phyloP scores from a whole-genome alignment of 2,113 vertebrate species.

The Cyanoramphus novaezelandiae region DNA sequence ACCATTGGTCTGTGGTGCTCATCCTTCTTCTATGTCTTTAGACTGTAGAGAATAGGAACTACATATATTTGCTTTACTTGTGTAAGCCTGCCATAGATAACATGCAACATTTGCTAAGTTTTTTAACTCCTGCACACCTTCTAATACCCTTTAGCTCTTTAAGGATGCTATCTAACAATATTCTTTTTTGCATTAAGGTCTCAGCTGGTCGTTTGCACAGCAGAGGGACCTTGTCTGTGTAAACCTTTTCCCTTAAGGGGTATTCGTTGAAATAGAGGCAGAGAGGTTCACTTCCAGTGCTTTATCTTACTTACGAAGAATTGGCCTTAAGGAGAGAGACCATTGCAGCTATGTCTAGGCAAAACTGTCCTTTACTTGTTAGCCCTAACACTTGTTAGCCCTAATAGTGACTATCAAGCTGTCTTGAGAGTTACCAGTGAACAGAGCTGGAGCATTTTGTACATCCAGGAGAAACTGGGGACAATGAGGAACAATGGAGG shows the following conservation, averaged over 20 bases:
- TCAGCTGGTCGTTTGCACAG: background rate
- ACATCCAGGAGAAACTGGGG: background rate
- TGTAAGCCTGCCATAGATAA: background rate
- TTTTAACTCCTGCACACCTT: background rate
- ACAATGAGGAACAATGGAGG: background rate
- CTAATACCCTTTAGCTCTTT: background rate
- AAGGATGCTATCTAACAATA: background rate
- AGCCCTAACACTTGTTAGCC: background rate
- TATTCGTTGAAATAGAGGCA: background rate
- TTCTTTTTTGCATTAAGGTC: background rate
- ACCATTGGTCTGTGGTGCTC: background rate
- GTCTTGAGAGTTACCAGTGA: background rate
- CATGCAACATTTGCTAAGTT: background rate
- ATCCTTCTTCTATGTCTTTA: background rate
- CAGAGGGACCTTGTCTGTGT: background rate
- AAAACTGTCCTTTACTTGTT: background rate
- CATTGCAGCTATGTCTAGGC: background rate
- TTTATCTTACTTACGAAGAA: background rate
- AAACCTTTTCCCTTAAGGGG: background rate
- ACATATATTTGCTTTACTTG: background rate
- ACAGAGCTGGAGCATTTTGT: background rate
- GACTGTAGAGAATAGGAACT: background rate
- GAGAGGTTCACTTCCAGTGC: background rate
- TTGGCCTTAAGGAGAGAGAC: background rate
- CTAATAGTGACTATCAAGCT: background rate